phyloP scores from a whole-genome alignment of 2,113 vertebrate species.

The Orientallactaga bullata region DNA sequence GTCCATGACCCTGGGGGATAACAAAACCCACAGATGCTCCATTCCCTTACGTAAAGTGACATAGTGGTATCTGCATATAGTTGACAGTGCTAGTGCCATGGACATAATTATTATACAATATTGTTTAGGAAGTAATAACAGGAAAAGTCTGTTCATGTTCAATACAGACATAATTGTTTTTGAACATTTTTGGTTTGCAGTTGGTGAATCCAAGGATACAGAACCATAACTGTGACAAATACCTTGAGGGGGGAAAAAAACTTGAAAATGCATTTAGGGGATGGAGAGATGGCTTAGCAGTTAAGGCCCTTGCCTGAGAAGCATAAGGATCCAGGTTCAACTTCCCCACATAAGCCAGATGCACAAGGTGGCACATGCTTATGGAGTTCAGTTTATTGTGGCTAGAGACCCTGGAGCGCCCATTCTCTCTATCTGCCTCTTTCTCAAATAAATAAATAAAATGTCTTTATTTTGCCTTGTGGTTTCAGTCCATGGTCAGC shows the following conservation, averaged over 20 bases:
- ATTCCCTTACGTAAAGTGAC: neutral
- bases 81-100: neutral
- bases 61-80: neutral
- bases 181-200: neutral
- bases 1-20: neutral
- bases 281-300: no score
- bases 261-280: neutral
- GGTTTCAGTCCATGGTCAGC: neutral
- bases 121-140: neutral
- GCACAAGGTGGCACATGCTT: no score
- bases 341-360: no score
- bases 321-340: no score
- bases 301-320: no score
- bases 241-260: neutral
- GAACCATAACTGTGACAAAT: neutral
- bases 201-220: neutral
- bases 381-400: no score
- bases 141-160: neutral
- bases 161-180: neutral
- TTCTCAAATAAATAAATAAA: no score
- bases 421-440: no score
- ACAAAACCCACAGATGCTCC: neutral
- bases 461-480: neutral
- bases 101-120: neutral
- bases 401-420: no score